Evolutionary conservation across 2,797 vertebrate genomes (phyloP).

Genomic region (Molossus alvarezi): DNA sequence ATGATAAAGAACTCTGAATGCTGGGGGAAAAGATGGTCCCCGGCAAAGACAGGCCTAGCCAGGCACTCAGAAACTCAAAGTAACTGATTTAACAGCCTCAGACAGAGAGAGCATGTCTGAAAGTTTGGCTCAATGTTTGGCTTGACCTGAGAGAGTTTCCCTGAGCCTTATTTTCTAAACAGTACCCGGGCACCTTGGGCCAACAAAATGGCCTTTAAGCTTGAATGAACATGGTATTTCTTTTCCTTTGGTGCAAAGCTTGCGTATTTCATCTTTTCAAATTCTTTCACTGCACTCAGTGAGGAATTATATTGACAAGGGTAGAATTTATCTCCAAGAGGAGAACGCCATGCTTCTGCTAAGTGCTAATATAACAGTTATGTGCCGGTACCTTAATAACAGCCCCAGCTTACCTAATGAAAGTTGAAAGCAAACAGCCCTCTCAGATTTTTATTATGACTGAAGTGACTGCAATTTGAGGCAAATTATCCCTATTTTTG

Average conservation of each 20-base stretch:
- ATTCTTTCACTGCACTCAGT: conserved; percentile 92
- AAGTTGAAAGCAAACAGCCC: conserved; percentile 92
- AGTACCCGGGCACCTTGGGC: conserved; percentile 91
- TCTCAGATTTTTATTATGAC: conserved; percentile 92
- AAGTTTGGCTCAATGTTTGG: conserved; percentile 90
- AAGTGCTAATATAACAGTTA: conserved; percentile 98
- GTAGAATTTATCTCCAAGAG: conserved; percentile 93
- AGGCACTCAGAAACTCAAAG: conserved; percentile 88
- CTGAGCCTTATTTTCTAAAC: conserved; percentile 86
- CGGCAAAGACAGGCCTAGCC: background rate
- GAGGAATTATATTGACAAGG: conserved; percentile 97
- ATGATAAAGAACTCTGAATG: background rate
- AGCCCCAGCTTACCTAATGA: conserved; percentile 92
- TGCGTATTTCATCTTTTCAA: conserved; percentile 91
- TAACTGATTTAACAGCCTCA: conserved; percentile 92
- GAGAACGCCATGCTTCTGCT: conserved; percentile 92
- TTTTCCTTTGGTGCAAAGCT: conserved; percentile 86
- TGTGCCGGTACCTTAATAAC: conserved; percentile 92
- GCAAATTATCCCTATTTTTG: conserved; percentile 91
- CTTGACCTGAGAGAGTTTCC: conserved; percentile 92
- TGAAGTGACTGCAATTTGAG: conserved; percentile 92
- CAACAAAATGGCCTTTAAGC: conserved; percentile 96
- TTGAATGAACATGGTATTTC: conserved; percentile 93
- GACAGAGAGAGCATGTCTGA: conserved; percentile 92
- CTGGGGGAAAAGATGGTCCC: background rate